Evolutionary conservation across 2,888 invertebrate species (phyloP).

Genomic region (Fragum whitleyi): DNA sequence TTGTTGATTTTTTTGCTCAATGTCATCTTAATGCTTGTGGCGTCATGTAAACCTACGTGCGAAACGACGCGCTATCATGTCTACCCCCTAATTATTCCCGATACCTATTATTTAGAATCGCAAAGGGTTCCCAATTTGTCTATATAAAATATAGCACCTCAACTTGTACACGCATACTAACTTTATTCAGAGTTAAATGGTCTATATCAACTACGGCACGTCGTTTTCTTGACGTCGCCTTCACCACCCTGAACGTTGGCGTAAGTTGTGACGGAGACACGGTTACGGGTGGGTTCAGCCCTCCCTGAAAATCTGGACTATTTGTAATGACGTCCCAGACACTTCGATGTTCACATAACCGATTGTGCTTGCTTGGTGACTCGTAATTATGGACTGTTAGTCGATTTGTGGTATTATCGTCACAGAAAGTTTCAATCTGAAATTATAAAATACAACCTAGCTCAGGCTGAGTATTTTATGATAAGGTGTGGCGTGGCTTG

Average conservation of each 20-base stretch:
- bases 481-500: no score
- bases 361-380: slow-evolving; percentile 89
- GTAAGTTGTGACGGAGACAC: slow-evolving; percentile 51
- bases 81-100: no score
- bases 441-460: slow-evolving; percentile 20
- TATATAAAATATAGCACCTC: no score
- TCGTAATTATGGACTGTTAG: slow-evolving; percentile 87
- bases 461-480: no score
- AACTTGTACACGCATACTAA: no score
- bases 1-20: no score
- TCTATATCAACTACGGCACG: slow-evolving; percentile 71
- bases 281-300: slow-evolving; percentile 47
- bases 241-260: slow-evolving; percentile 71
- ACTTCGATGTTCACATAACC: slow-evolving; percentile 88
- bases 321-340: slow-evolving; percentile 87
- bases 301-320: slow-evolving; percentile 78
- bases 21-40: no score
- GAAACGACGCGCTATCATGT: no score
- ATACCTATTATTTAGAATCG: no score
- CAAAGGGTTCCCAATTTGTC: no score
- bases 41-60: no score
- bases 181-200: no score
- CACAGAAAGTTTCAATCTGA: slow-evolving; percentile 88
- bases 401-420: slow-evolving; percentile 82
- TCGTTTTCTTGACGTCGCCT: slow-evolving; percentile 52